Base-by-base conservation (phyloP, 2,113 vertebrate species). In the Malurus elegans region DNA sequence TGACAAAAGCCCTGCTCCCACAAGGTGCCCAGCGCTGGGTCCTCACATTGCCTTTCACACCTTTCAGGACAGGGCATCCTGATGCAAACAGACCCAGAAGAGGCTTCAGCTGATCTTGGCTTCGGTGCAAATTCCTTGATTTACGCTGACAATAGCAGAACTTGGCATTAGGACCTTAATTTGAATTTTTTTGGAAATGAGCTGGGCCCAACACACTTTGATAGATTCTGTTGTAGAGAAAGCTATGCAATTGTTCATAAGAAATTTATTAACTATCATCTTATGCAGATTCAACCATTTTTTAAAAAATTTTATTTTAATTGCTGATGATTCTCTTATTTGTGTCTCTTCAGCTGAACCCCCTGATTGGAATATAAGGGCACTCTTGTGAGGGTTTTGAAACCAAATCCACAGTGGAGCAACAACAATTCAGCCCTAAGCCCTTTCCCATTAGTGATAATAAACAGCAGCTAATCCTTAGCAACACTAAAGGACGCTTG, bases 401-500 rank as follows among this genome's bases (percentile, higher is more conserved):
- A 96, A 92, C 7, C 2, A 93, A 93, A 94, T 58, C 92, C 70
- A 50, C 76, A 86, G 65, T 7, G 67, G 70, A 92, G 42, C 76
- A 92, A 58, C 80, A 92, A 36, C 36, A 50, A 79, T 84, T 94
- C 88, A 92, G 51, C 90, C 45, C 93, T 79, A 79, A 96, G 53
- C 38, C 62, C 92, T 86, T 90, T 70, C 76, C 88, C 57, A 90
- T 96, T 96, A 96, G 82, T 64, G 51, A 58, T 84, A 96, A 93
- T 92, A 87, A 96, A 92, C 85, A 91, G 57, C 8, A 86, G 69
- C 76, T 96, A 95, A 96, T 96, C 90, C 85, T 92, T 48, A 95
- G 78, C 80, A 95, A n/a, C 89, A 86, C 47, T 47, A 71, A 91
- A 91, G 79, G 51, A 93, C 2, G 21, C 64, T 90, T 74, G 80